A percentile compares a stretch with the other conserved stretches of the same genome.
Conservation (phyloP, 2,888 invertebrate species). For the Oscheius onirici region DNA sequence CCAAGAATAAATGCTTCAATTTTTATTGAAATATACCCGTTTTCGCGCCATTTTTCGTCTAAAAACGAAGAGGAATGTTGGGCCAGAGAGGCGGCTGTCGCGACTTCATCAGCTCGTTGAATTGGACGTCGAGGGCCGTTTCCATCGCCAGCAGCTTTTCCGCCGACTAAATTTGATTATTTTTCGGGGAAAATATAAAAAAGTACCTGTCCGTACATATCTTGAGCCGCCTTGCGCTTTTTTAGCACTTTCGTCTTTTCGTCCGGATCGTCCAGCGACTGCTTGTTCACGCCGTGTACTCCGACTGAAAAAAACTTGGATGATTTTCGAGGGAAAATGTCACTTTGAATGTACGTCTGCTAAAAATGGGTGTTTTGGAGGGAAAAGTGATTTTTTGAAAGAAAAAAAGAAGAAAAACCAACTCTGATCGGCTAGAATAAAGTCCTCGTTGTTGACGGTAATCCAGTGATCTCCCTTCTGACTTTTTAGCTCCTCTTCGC, state of each 20-base stretch:
- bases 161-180: constrained; percentile 19
- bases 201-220: constrained; percentile 26
- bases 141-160: constrained; percentile 81
- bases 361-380: no score
- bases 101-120: constrained; percentile 61
- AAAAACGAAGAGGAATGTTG: constrained; percentile 78
- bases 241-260: constrained; percentile 17
- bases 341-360: no score
- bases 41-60: no score
- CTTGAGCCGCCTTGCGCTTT: background rate
- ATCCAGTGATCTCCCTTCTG: background rate
- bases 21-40: no score
- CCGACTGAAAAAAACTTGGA: constrained; percentile 20
- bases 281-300: constrained; percentile 4
- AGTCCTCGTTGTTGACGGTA: constrained; percentile 8
- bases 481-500: background rate
- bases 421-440: constrained; percentile 29
- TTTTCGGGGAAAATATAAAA: background rate
- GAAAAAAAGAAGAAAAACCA: background rate
- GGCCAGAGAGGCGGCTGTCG: constrained; percentile 81
- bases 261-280: constrained; percentile 24
- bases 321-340: background rate
- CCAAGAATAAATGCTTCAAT: no score
- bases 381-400: background rate
- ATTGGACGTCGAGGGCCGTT: constrained; percentile 79